Percentiles rank a stretch among this genome's conserved stretches.
Evolutionary conservation across 2,888 invertebrate species (phyloP).

Genomic region (Cabera pusaria): DNA sequence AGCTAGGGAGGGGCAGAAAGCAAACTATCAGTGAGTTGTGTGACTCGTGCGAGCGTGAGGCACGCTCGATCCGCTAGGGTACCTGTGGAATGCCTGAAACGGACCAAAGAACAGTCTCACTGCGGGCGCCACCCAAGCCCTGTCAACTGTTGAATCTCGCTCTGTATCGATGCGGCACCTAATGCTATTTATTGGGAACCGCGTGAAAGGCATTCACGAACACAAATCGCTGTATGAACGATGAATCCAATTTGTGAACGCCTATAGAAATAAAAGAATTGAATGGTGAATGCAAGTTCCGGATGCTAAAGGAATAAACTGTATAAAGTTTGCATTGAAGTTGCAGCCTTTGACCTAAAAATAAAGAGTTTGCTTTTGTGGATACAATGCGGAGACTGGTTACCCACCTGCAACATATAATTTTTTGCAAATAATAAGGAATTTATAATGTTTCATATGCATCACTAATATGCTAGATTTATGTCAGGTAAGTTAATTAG

Average conservation of each 20-base stretch:
- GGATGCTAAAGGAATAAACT: slow-evolving; percentile 30
- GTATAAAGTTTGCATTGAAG: slow-evolving; percentile 19
- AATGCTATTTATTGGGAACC: slow-evolving; percentile 59
- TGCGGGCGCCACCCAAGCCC: slow-evolving; percentile 76
- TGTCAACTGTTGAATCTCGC: slow-evolving; percentile 83
- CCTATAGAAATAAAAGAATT: slow-evolving; percentile 11
- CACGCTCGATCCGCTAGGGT: slow-evolving; percentile 74
- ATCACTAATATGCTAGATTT: too few species aligned
- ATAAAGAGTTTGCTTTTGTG: slow-evolving; percentile 28
- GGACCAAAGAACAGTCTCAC: slow-evolving; percentile 74
- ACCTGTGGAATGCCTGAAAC: slow-evolving; percentile 80
- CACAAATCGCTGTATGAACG: slow-evolving; percentile 3
- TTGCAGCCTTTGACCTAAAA: slow-evolving; percentile 32
- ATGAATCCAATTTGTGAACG: slow-evolving; percentile 14
- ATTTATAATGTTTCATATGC: slow-evolving; percentile 37
- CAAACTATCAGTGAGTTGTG: slow-evolving; percentile 82
- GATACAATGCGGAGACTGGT: slow-evolving; percentile 54
- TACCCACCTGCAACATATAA: slow-evolving; percentile 76
- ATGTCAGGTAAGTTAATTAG: too few species aligned
- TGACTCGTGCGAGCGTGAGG: slow-evolving; percentile 66
- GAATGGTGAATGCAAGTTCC: slow-evolving; percentile 34
- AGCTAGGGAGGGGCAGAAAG: slow-evolving; percentile 84
- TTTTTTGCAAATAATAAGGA: slow-evolving; percentile 59
- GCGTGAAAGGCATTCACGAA: slow-evolving; percentile 35
- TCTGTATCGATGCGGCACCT: slow-evolving; percentile 73